These are phyloP conservation scores for Alces alces DNA, from an alignment of 2,113 vertebrate genomes.

Conservation along the genomic window DNA sequence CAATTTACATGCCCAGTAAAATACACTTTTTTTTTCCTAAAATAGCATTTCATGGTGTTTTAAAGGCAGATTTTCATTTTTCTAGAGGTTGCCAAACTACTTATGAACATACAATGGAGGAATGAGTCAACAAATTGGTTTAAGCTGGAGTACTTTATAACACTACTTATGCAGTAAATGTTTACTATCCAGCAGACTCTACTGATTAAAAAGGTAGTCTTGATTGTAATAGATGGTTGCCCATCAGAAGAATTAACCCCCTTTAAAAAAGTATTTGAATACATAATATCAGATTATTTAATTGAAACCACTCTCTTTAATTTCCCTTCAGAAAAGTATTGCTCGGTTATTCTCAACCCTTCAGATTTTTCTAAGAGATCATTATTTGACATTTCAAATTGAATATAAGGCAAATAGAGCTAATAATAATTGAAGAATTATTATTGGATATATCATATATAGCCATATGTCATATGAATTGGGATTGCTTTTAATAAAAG, in stretches of 20 bases:
- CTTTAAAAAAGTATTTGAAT: neutral
- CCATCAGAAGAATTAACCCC: neutral
- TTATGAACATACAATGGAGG: neutral
- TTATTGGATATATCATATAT: neutral
- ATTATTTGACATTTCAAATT: conserved; percentile 25
- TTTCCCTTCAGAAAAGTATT: conserved; percentile 12
- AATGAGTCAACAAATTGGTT: neutral
- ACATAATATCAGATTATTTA: neutral
- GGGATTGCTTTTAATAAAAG: neutral
- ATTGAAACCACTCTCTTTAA: neutral
- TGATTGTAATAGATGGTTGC: neutral
- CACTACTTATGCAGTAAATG: neutral
- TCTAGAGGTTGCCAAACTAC: neutral
- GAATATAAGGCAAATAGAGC: neutral
- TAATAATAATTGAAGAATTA: neutral
- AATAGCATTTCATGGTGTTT: neutral
- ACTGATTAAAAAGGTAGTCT: neutral
- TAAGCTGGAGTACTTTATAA: neutral
- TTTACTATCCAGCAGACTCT: neutral
- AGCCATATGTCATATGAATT: neutral
- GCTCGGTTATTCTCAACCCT: neutral
- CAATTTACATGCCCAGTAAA: neutral
- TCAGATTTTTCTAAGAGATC: neutral
- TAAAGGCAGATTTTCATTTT: neutral
- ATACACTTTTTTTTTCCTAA: neutral